These are phyloP conservation scores for Nematolebias whitei DNA, from an alignment of 2,113 vertebrate genomes.

Conservation along the genomic window DNA sequence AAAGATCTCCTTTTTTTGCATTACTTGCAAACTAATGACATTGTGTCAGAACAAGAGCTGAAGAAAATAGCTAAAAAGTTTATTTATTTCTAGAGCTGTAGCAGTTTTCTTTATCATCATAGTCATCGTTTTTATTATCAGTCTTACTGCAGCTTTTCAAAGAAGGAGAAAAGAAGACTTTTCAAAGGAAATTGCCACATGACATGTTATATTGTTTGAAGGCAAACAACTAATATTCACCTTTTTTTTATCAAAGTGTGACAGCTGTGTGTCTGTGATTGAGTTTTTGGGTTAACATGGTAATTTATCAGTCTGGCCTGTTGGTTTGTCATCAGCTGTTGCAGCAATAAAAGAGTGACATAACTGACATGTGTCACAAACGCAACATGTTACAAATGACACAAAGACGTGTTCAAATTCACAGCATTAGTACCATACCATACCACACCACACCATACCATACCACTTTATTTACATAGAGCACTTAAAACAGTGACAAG, in stretches of 20 bases:
- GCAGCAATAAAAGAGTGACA: no score
- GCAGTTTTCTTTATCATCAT: conserved; percentile 15
- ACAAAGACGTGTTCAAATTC: neutral
- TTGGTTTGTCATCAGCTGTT: conserved; percentile 60
- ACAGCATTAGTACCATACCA: conserved; percentile 2
- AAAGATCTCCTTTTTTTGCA: neutral
- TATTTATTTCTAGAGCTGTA: conserved; percentile 9
- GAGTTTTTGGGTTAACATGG: conserved; percentile 64
- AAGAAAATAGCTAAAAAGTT: conserved; percentile 9
- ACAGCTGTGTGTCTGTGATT: conserved; percentile 59
- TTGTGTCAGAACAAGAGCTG: conserved; percentile 12
- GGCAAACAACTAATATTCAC: conserved; percentile 34
- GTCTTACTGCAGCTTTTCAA: conserved; percentile 12
- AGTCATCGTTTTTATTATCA: conserved; percentile 20
- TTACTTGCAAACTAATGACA: conserved; percentile 16
- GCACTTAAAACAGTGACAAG: no score
- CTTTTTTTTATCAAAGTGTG: conserved; percentile 51
- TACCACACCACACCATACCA: no score
- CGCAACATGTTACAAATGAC: no score
- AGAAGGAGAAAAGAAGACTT: conserved; percentile 10
- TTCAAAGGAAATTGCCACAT: conserved; percentile 41
- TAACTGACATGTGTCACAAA: no score
- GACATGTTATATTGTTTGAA: conserved; percentile 33
- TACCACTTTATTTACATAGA: no score
- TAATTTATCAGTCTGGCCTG: conserved; percentile 63